phyloP scores from a whole-genome alignment of 2,113 vertebrate species.

The Platichthys flesus region DNA sequence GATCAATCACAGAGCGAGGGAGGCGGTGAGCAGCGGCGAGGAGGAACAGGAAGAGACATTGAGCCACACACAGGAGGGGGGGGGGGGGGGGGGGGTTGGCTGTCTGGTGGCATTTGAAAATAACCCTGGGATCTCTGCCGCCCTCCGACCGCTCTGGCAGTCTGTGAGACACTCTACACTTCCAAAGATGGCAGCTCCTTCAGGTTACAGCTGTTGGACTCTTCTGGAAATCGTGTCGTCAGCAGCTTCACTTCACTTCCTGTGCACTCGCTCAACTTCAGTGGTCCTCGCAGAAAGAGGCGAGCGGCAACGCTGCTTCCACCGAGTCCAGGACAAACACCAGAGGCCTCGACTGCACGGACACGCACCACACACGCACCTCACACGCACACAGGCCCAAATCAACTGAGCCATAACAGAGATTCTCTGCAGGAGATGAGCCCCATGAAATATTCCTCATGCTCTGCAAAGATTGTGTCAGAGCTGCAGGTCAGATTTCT shows the following conservation, averaged over 20 bases:
- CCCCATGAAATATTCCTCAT: no score
- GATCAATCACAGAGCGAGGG: constrained; percentile 59
- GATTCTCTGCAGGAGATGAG: no score
- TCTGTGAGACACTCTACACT: constrained; percentile 66
- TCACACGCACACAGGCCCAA: background rate
- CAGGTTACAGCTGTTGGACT: constrained; percentile 59
- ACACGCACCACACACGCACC: background rate
- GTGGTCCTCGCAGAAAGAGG: background rate
- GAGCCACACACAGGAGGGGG: background rate
- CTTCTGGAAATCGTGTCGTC: constrained; percentile 57
- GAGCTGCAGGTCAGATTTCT: no score
- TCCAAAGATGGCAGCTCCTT: constrained; percentile 71
- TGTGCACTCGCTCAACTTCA: constrained; percentile 11
- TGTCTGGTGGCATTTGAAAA: constrained; percentile 58
- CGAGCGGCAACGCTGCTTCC: background rate
- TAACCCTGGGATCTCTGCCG: constrained; percentile 59
- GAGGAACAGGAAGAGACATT: constrained; percentile 10
- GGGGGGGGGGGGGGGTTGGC: no score
- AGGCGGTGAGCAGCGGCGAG: constrained; percentile 11
- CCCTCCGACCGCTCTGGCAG: constrained; percentile 60
- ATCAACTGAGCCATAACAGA: no score
- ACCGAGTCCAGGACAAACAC: background rate
- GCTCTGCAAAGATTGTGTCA: no score
- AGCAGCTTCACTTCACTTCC: constrained; percentile 44
- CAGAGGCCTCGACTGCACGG: background rate